Percentiles rank a stretch among this genome's conserved stretches.
phyloP scores from a whole-genome alignment of 2,797 vertebrate species.

The Rhadinocentrus ornatus region DNA sequence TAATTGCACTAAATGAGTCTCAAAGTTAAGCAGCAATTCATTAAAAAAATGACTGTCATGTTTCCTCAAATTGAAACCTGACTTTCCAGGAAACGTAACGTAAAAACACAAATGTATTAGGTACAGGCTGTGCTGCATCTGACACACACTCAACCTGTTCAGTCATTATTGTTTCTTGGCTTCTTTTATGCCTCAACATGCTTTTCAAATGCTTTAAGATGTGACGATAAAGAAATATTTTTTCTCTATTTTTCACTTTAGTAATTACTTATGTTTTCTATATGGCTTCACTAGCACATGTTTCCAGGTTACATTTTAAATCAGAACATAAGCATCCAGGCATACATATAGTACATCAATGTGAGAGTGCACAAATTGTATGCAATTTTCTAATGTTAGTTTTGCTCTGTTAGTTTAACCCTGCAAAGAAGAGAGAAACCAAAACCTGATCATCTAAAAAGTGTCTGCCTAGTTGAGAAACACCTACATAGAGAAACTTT shows the following conservation, averaged over 20 bases:
- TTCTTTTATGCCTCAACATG: slow-evolving; percentile 29
- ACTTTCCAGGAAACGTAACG: background rate
- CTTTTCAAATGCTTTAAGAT: slow-evolving; percentile 8
- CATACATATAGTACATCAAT: background rate
- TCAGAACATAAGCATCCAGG: background rate
- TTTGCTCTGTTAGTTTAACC: slow-evolving; percentile 59
- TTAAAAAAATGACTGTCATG: background rate
- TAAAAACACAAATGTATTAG: slow-evolving; percentile 15
- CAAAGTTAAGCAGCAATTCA: slow-evolving; percentile 18
- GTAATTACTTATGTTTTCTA: slow-evolving; percentile 13
- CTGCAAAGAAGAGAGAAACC: slow-evolving; percentile 59
- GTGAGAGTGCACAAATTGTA: slow-evolving; percentile 21
- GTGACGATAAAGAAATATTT: slow-evolving; percentile 16
- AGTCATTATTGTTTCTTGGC: slow-evolving; percentile 9
- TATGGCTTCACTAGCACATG: slow-evolving; percentile 3
- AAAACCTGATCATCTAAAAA: slow-evolving; percentile 58
- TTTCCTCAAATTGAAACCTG: slow-evolving; percentile 1
- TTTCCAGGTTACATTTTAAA: slow-evolving; percentile 12
- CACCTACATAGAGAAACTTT: slow-evolving; percentile 46
- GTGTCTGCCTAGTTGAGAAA: slow-evolving; percentile 57
- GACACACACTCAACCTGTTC: slow-evolving; percentile 16
- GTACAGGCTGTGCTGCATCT: background rate
- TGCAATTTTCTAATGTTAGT: slow-evolving; percentile 46
- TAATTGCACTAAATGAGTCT: background rate
- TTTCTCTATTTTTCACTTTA: slow-evolving; percentile 12